Conservation (phyloP, 1,140 invertebrate species). For the Diachasmimorpha longicaudata region DNA sequence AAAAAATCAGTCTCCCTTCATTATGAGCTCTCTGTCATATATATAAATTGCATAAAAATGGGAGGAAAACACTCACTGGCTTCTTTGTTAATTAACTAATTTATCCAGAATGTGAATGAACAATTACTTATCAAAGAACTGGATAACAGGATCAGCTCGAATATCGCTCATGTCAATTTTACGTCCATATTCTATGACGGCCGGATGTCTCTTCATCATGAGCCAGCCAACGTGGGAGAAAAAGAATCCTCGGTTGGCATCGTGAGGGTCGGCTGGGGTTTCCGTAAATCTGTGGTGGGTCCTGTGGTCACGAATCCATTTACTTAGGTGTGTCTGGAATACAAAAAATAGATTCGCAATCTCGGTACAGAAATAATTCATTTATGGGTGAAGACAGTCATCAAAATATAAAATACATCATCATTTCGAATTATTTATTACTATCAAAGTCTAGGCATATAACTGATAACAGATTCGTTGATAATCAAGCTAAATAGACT, state of each 20-base stretch:
- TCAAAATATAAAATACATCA: too few relatives aligned
- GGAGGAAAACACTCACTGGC: too few relatives aligned
- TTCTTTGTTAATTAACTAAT: background rate
- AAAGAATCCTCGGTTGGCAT: slow-evolving; percentile 81
- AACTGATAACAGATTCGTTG: too few relatives aligned
- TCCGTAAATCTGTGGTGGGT: slow-evolving; percentile 85
- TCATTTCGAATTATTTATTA: too few relatives aligned
- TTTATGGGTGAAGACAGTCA: too few relatives aligned
- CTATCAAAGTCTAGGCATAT: too few relatives aligned
- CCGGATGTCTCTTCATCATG: slow-evolving; percentile 77
- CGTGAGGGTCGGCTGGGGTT: slow-evolving; percentile 83
- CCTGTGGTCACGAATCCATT: slow-evolving; percentile 75
- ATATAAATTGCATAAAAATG: too few relatives aligned
- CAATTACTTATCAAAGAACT: slow-evolving; percentile 73
- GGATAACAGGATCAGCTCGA: slow-evolving; percentile 74
- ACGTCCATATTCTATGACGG: slow-evolving; percentile 68
- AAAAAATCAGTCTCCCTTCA: too few relatives aligned
- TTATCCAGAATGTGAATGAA: background rate
- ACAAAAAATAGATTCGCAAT: background rate
- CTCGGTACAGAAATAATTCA: too few relatives aligned
- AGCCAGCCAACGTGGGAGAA: slow-evolving; percentile 87
- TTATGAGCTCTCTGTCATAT: too few relatives aligned
- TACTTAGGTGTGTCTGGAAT: slow-evolving; percentile 57
- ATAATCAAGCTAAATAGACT: too few relatives aligned
- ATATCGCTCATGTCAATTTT: slow-evolving; percentile 80